Evolutionary conservation across 2,113 vertebrate species (phyloP), one percentile per base, ranked within the genome.

Genomic region (Myodes glareolus): DNA sequence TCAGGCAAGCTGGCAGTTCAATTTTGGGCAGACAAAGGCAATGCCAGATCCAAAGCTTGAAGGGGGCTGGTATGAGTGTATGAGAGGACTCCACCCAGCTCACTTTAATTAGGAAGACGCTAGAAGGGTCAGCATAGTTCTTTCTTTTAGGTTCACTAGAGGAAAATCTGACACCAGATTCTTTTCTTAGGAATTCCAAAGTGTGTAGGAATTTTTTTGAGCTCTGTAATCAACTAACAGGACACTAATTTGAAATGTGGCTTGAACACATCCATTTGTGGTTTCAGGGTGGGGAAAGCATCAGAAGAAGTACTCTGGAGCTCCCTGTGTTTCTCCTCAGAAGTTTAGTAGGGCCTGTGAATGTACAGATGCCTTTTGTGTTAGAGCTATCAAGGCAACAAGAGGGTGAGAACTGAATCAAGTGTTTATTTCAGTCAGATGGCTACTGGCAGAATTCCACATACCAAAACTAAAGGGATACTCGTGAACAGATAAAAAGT

Each of bases 361-460:
- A 91, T 47, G 90, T 95, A 95, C 95, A 92, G 80, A 65, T 86
- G 72, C 4, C 12, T 76, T 3, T 67, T 77, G 76, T 86, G 6
- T 75, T 91, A n/a, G 96, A 88, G 67, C 88, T 97, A 70, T 36
- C 13, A 94, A 96, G 81, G 91, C 73, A 96, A 73, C 91, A 94
- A 96, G 94, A n/a, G 36, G 84, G 94, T 76, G 80, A 96, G 80
- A 94, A 91, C 81, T 96, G 75, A 97, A 55, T 93, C 90, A 96
- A 89, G 81, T 91, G 68, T 97, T 98, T 98, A 97, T 97, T 97
- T 98, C 95, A 94, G 95, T 92, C 87, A 89, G 6, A 96, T 96
- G 81, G 77, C 88, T 96, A 17, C 72, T 98, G 97, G 97, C 96
- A 97, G 91, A 88, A 72, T 96, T 98, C 92, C n/a, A 47, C 47